Conservation (phyloP, 2,888 invertebrate species). For the Caenorhabditis sp. region DNA sequence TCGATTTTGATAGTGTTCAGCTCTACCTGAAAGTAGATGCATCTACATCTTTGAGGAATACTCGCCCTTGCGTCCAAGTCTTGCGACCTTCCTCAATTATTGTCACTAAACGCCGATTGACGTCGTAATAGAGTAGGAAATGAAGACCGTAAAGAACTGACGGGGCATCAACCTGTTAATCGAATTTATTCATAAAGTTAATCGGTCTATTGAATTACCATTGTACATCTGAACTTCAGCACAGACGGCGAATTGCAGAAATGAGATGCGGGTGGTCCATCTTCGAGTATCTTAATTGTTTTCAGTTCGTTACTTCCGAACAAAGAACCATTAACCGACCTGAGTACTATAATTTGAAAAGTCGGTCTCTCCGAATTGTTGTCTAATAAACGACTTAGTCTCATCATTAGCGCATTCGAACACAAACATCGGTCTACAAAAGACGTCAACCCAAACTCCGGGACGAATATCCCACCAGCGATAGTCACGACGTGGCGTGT, state of each 20-base stretch:
- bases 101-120: conserved; percentile 58
- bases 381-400: conserved; percentile 62
- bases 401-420: conserved; percentile 63
- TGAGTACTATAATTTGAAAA: conserved; percentile 60
- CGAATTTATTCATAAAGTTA: neutral
- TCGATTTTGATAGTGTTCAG: neutral
- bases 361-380: conserved; percentile 66
- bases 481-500: conserved; percentile 60
- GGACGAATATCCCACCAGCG: conserved; percentile 69
- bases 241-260: conserved; percentile 44
- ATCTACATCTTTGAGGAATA: conserved; percentile 64
- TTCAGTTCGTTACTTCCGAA: neutral
- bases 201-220: conserved; percentile 5
- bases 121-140: conserved; percentile 61
- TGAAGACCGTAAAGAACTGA: conserved; percentile 49
- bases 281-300: conserved; percentile 45
- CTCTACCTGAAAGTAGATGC: conserved; percentile 60
- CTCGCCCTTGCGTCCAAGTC: conserved; percentile 62
- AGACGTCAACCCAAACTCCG: conserved; percentile 67
- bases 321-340: conserved; percentile 15
- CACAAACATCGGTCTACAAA: conserved; percentile 64
- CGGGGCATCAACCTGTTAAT: conserved; percentile 61
- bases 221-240: conserved; percentile 46
- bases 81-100: conserved; percentile 57
- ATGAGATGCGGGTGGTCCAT: conserved; percentile 49